Conservation (phyloP, 2,888 invertebrate species). For the Drosophila cognata region DNA sequence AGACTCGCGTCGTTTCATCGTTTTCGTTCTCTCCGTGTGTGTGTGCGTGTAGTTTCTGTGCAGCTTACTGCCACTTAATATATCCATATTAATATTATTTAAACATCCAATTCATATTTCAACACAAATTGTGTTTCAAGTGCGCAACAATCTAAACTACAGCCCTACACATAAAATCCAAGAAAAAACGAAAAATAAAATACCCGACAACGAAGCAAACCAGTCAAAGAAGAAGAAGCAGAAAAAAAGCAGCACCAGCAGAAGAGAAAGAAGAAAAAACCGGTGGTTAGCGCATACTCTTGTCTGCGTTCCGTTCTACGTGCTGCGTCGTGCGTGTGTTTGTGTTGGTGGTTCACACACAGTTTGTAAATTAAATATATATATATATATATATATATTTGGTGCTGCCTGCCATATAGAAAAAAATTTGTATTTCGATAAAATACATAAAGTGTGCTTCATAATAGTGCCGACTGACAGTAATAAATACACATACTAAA, state of each 20-base stretch:
- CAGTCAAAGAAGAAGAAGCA: constrained; percentile 53
- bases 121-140: constrained; percentile 43
- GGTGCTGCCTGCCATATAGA: constrained; percentile 61
- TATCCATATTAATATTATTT: constrained; percentile 51
- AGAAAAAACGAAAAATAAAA: constrained; percentile 37
- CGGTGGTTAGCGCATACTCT: constrained; percentile 79
- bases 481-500: constrained; percentile 10
- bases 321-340: constrained; percentile 67
- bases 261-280: constrained; percentile 75
- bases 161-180: constrained; percentile 37
- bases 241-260: constrained; percentile 36
- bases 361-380: constrained; percentile 63
- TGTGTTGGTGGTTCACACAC: constrained; percentile 67
- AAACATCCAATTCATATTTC: constrained; percentile 38
- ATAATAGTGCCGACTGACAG: constrained; percentile 48
- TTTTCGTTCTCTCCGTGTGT: constrained; percentile 54
- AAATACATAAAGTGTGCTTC: constrained; percentile 59
- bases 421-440: constrained; percentile 47
- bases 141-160: constrained; percentile 29
- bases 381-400: constrained; percentile 32
- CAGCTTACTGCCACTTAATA: constrained; percentile 46
- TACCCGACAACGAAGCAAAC: constrained; percentile 56
- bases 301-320: constrained; percentile 60
- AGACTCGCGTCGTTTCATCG: constrained; percentile 68
- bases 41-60: constrained; percentile 63